Evolutionary conservation across 2,113 vertebrate genomes (phyloP).

Genomic region (Lagopus leucura): DNA sequence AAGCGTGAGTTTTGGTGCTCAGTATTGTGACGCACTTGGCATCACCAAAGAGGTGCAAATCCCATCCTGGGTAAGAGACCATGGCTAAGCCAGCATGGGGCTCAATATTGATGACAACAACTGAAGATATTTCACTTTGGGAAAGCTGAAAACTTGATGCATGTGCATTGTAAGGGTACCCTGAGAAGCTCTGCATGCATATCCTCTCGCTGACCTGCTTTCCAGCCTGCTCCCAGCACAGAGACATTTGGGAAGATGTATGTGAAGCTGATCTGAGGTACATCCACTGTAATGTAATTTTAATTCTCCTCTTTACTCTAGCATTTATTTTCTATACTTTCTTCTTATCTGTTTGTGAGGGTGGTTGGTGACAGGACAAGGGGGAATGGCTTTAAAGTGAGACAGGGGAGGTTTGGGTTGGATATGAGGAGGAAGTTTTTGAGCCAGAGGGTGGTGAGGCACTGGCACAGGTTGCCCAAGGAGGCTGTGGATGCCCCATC

Average conservation of each 20-base stretch:
- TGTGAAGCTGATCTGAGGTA: neutral
- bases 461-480: no score
- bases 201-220: neutral
- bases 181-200: neutral
- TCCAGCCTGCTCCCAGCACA: neutral
- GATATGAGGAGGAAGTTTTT: no score
- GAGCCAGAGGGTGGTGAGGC: no score
- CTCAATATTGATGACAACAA: no score
- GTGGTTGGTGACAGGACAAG: no score
- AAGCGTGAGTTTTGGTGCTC: neutral
- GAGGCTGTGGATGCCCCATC: no score
- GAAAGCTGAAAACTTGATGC: accelerated
- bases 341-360: no score
- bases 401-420: no score
- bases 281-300: neutral
- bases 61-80: no score
- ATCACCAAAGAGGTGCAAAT: neutral
- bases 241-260: neutral
- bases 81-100: neutral
- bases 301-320: neutral
- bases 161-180: no score
- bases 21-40: neutral
- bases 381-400: no score
- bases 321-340: neutral
- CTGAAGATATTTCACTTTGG: neutral